Evolutionary conservation across 2,888 invertebrate species (phyloP).

Genomic region (Drosophila cognata): DNA sequence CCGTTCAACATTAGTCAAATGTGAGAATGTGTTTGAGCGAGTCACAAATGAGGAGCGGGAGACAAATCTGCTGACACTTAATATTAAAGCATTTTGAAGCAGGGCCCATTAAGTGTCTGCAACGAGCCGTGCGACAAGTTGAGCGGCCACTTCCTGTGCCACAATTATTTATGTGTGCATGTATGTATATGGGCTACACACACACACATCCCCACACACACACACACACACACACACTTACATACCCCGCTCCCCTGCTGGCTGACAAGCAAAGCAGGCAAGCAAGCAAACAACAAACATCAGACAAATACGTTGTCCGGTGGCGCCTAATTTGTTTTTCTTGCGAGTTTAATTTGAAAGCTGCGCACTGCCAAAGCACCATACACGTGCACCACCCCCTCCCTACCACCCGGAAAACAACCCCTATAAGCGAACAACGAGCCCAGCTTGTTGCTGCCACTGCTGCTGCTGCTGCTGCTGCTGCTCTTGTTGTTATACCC

Average conservation of each 20-base stretch:
- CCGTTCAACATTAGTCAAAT: background rate
- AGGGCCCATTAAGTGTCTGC: conserved; percentile 48
- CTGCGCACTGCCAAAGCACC: conserved; percentile 35
- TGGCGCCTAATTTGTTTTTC: conserved; percentile 77
- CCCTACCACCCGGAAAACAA: background rate
- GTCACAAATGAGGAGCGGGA: background rate
- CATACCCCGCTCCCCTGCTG: background rate
- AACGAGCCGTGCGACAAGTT: conserved; percentile 57
- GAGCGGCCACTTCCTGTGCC: conserved; percentile 40
- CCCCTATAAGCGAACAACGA: conserved; percentile 1
- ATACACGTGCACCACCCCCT: conserved; percentile 19
- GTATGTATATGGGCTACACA: background rate
- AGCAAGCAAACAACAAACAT: conserved; percentile 57
- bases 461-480: conserved; percentile 16
- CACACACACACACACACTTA: background rate
- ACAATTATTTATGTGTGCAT: background rate
- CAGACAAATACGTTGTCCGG: conserved; percentile 75
- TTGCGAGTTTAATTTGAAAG: conserved; percentile 77
- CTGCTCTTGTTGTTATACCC: conserved; percentile 16
- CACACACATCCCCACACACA: too few relatives aligned
- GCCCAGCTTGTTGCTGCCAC: conserved; percentile 10
- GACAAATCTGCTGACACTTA: conserved; percentile 49
- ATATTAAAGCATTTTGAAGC: conserved; percentile 57
- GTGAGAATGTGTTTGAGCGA: background rate
- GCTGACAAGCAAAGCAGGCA: conserved; percentile 37